These are phyloP conservation scores for Hydraecia micacea DNA, from an alignment of 2,888 invertebrate genomes.

Conservation along the genomic window DNA sequence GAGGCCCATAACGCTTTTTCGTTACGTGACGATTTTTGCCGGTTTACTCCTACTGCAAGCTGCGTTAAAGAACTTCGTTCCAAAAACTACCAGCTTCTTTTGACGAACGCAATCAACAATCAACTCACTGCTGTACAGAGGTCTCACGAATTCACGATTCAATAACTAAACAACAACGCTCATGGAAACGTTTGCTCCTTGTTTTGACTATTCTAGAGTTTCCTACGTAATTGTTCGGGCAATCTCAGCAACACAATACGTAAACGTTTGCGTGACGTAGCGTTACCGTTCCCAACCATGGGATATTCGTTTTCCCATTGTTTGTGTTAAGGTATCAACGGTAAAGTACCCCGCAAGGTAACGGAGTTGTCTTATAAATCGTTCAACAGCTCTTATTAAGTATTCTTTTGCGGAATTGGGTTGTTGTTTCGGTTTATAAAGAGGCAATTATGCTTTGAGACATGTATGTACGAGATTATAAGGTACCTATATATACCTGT, in stretches of 20 bases:
- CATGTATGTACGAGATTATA: not conserved
- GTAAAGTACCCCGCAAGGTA: conserved; percentile 40
- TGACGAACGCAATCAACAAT: not conserved
- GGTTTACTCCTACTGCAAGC: not conserved
- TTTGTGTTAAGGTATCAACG: conserved; percentile 41
- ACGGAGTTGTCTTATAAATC: conserved; percentile 47
- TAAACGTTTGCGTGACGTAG: conserved; percentile 47
- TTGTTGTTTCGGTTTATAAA: conserved; percentile 19
- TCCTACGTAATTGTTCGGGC: conserved; percentile 6
- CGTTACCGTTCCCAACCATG: conserved; percentile 29
- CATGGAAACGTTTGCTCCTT: not conserved
- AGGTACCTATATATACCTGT: not conserved
- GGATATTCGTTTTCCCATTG: conserved; percentile 41
- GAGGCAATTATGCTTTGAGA: not conserved
- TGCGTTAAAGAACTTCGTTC: not conserved
- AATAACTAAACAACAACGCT: conserved; percentile 1
- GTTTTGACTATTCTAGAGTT: conserved; percentile 8
- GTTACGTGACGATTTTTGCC: not conserved
- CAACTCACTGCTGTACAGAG: not conserved
- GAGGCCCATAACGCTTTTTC: not conserved
- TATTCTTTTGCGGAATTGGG: conserved; percentile 27
- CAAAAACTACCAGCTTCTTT: not conserved
- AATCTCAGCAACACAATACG: conserved; percentile 20
- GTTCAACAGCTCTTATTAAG: conserved; percentile 35
- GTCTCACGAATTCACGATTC: not conserved